Percentiles rank a stretch among this genome's conserved stretches.
Evolutionary conservation across 1,140 invertebrate species (phyloP).

Genomic region (Bombus sibiricus): DNA sequence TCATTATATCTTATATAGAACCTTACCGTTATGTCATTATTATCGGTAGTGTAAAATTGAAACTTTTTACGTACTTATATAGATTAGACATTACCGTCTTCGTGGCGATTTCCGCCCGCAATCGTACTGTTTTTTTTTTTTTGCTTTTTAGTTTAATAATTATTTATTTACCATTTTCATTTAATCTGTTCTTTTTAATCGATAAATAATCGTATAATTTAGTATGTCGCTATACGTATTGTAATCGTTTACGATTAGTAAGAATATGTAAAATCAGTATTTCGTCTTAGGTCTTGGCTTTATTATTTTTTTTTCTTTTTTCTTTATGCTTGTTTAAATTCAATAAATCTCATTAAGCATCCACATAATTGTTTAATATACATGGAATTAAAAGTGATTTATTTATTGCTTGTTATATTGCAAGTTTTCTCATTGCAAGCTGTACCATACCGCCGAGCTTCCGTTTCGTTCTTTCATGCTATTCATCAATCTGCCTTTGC

Average conservation of each 20-base stretch:
- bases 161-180: slow-evolving; percentile 74
- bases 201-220: slow-evolving; percentile 81
- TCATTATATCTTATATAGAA: slow-evolving; percentile 80
- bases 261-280: slow-evolving; percentile 84
- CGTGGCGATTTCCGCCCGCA: slow-evolving; percentile 65
- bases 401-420: slow-evolving; percentile 83
- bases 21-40: slow-evolving; percentile 82
- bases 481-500: slow-evolving; percentile 36
- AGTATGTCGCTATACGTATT: slow-evolving; percentile 81
- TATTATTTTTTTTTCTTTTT: slow-evolving; percentile 17
- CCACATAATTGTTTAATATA: slow-evolving; percentile 81
- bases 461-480: slow-evolving; percentile 48
- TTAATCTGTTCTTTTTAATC: slow-evolving; percentile 68
- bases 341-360: slow-evolving; percentile 81
- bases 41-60: slow-evolving; percentile 83
- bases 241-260: slow-evolving; percentile 82
- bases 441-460: slow-evolving; percentile 74
- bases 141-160: slow-evolving; percentile 41
- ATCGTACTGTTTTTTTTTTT: slow-evolving; percentile 72
- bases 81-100: slow-evolving; percentile 78
- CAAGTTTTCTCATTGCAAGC: slow-evolving; percentile 77
- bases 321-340: slow-evolving; percentile 71
- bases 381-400: slow-evolving; percentile 81
- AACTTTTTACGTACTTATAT: slow-evolving; percentile 82
- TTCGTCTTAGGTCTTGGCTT: slow-evolving; percentile 72